A percentile compares a stretch with the other conserved stretches of the same genome.
Conservation (phyloP, 2,888 invertebrate species). For the Macrosoma leucophasiata region DNA sequence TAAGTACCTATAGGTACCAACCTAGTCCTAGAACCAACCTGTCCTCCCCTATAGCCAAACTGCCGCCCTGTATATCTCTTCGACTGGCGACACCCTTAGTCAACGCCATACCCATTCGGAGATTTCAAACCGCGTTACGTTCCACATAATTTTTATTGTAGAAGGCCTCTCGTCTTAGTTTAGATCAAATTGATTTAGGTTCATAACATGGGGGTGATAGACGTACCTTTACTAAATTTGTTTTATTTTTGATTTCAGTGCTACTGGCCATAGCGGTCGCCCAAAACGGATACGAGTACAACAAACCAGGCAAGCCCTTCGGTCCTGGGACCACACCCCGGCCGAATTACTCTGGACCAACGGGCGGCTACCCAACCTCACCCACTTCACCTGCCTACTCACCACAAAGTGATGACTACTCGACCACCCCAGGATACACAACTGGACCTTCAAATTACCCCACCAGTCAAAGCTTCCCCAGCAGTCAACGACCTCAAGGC, state of each 20-base stretch:
- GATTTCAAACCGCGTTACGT: too few species aligned
- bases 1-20: too few species aligned
- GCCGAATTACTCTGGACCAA: slow-evolving; percentile 35
- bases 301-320: slow-evolving; percentile 79
- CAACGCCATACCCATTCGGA: too few species aligned
- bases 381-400: slow-evolving; percentile 43
- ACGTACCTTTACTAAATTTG: slow-evolving; percentile 9
- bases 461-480: slow-evolving; percentile 26
- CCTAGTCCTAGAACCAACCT: too few species aligned
- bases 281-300: slow-evolving; percentile 86
- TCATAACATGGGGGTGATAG: too few species aligned
- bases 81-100: too few species aligned
- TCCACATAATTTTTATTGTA: too few species aligned
- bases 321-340: slow-evolving; percentile 46
- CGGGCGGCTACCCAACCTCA: slow-evolving; percentile 38
- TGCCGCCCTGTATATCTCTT: too few species aligned
- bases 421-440: slow-evolving; percentile 45
- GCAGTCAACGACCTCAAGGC: slow-evolving; percentile 37
- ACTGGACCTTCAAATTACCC: slow-evolving; percentile 42
- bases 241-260: slow-evolving; percentile 44
- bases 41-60: too few species aligned
- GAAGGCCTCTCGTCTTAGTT: too few species aligned
- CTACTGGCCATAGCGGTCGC: slow-evolving; percentile 52
- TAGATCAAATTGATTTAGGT: too few species aligned
- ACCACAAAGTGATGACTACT: slow-evolving; percentile 37